Conservation (phyloP, 2,113 vertebrate genomes). For the Ranitomeya imitator region DNA sequence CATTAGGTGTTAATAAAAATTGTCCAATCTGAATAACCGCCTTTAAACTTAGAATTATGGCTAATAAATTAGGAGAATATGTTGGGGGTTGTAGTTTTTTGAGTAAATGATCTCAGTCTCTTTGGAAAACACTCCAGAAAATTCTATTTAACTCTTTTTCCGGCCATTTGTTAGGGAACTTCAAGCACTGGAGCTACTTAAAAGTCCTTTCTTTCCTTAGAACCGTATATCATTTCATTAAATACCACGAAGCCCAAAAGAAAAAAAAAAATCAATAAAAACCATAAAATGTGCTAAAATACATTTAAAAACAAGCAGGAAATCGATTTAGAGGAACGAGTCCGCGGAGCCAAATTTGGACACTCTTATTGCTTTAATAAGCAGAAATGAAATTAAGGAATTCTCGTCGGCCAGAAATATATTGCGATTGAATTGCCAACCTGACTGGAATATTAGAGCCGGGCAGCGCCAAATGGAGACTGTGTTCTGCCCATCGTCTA, state of each 20-base stretch:
- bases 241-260: constrained; percentile 19
- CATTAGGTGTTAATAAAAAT: too few relatives aligned
- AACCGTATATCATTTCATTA: constrained; percentile 12
- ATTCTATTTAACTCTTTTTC: constrained; percentile 14
- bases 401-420: constrained; percentile 24
- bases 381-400: constrained; percentile 45
- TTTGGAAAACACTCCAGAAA: background rate
- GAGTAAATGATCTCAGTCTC: too few relatives aligned
- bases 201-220: background rate
- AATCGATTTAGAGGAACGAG: constrained; percentile 20
- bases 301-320: constrained; percentile 44
- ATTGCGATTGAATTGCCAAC: background rate
- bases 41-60: too few relatives aligned
- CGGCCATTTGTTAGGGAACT: background rate
- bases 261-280: constrained; percentile 34
- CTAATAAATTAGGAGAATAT: background rate
- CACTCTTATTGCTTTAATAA: constrained; percentile 28
- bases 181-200: background rate
- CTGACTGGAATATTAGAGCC: constrained; percentile 3
- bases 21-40: too few relatives aligned
- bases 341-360: constrained; percentile 29
- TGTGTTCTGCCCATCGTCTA: background rate
- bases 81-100: background rate
- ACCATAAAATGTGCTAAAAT: constrained; percentile 49
- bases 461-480: background rate